Percentiles rank a stretch among this genome's conserved stretches.
These are phyloP conservation scores for Panorpa germanica DNA, from an alignment of 2,888 invertebrate genomes.

Conservation along the genomic window DNA sequence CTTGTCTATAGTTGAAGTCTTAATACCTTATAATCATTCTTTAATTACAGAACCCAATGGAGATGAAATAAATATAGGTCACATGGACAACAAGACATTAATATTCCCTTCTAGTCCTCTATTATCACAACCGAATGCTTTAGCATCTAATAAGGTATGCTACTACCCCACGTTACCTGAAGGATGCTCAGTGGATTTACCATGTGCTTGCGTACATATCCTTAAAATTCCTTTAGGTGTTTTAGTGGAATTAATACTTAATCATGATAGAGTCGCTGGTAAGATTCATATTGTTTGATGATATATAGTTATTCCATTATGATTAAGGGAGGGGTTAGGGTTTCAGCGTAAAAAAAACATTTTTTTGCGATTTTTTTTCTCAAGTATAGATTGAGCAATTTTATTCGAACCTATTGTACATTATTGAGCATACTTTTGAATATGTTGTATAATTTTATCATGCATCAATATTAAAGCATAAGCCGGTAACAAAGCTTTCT, in stretches of 20 bases:
- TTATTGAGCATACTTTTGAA: too few species aligned
- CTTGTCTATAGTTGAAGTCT: too few species aligned
- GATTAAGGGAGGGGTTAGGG: too few species aligned
- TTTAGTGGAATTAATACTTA: constrained; percentile 12
- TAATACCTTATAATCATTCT: neutral
- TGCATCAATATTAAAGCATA: too few species aligned
- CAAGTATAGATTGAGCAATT: too few species aligned
- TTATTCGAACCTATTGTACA: too few species aligned
- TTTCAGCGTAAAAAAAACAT: too few species aligned
- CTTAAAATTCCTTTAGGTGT: constrained; percentile 10
- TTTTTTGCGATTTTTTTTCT: too few species aligned
- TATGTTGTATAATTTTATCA: too few species aligned
- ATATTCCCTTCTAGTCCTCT: constrained; percentile 9
- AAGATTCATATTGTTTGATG: neutral
- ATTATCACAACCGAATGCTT: constrained; percentile 13
- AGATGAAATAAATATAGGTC: constrained; percentile 4
- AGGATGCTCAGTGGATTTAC: constrained; percentile 3
- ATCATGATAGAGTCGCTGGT: constrained; percentile 9
- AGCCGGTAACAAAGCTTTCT: too few species aligned
- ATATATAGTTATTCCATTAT: too few species aligned
- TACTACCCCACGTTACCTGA: constrained; percentile 14
- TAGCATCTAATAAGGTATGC: constrained; percentile 18
- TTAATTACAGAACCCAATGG: constrained; percentile 1
- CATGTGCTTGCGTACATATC: constrained; percentile 12
- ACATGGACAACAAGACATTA: constrained; percentile 11